phyloP scores from a whole-genome alignment of 2,888 invertebrate genomes.

The Lysandra coridon region DNA sequence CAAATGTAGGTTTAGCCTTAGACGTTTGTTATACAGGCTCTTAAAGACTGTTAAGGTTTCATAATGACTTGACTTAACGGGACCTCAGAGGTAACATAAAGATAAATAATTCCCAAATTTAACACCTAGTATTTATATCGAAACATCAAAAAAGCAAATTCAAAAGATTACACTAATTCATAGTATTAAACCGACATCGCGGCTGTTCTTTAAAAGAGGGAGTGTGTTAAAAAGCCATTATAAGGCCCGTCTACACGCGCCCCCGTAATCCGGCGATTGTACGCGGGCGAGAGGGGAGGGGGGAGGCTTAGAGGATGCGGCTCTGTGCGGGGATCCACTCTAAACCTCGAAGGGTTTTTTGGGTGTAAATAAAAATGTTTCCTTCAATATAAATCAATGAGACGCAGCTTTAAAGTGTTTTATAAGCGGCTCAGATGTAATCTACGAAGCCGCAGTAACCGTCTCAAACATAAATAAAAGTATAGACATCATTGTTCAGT shows the following conservation, averaged over 20 bases:
- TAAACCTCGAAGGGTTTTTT: slow-evolving; percentile 12
- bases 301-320: not conserved
- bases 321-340: not conserved
- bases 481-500: no score
- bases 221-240: slow-evolving; percentile 19
- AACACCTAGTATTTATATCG: no score
- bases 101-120: no score
- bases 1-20: no score
- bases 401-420: not conserved
- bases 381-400: slow-evolving; percentile 12
- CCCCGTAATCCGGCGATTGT: not conserved
- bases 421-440: not conserved
- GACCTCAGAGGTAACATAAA: no score
- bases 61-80: no score
- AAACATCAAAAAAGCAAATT: not conserved
- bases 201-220: not conserved
- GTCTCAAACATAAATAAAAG: not conserved
- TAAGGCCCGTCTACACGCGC: not conserved
- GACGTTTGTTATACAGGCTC: no score
- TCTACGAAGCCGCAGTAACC: not conserved
- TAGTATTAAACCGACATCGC: not conserved
- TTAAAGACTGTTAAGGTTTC: no score
- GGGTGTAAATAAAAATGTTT: slow-evolving; percentile 1
- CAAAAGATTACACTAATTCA: not conserved
- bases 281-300: not conserved